phyloP scores from a whole-genome alignment of 2,888 invertebrate genomes.

The Melinaea marsaeus region DNA sequence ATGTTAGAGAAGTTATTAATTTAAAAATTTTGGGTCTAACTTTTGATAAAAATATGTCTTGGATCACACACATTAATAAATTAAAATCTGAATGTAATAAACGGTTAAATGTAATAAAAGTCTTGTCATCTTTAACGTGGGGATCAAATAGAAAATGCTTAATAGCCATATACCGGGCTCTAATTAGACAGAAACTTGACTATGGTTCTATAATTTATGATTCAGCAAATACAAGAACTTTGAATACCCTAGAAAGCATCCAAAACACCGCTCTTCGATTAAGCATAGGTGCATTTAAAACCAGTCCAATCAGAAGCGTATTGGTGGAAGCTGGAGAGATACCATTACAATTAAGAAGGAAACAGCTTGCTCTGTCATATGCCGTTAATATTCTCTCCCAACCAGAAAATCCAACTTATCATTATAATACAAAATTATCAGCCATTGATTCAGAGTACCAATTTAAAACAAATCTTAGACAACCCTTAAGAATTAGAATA shows the following conservation, averaged over 20 bases:
- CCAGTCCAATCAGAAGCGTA: conserved; percentile 19
- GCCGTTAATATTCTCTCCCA: background rate
- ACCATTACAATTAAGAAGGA: conserved; percentile 19
- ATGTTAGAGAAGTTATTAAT: conserved; percentile 19
- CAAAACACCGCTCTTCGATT: conserved; percentile 28
- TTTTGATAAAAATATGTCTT: conserved; percentile 24
- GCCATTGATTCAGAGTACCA: no score
- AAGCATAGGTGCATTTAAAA: conserved; percentile 20
- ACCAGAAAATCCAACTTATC: no score
- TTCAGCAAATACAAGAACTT: conserved; percentile 14
- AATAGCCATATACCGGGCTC: conserved; percentile 17
- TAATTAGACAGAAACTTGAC: conserved; percentile 26
- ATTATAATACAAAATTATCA: no score
- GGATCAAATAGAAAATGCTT: conserved; percentile 23
- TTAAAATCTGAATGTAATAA: conserved; percentile 27
- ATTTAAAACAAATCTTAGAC: no score
- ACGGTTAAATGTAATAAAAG: conserved; percentile 25
- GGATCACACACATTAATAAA: conserved; percentile 21
- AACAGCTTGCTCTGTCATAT: conserved; percentile 11
- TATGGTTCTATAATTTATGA: conserved; percentile 24
- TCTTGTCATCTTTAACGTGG: conserved; percentile 21
- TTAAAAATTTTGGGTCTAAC: conserved; percentile 23
- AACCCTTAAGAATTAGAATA: no score
- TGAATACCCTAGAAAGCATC: conserved; percentile 22
- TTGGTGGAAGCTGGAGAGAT: conserved; percentile 20